These are phyloP conservation scores for Leucopsar rothschildi DNA, from an alignment of 2,113 vertebrate species.

Conservation along the genomic window DNA sequence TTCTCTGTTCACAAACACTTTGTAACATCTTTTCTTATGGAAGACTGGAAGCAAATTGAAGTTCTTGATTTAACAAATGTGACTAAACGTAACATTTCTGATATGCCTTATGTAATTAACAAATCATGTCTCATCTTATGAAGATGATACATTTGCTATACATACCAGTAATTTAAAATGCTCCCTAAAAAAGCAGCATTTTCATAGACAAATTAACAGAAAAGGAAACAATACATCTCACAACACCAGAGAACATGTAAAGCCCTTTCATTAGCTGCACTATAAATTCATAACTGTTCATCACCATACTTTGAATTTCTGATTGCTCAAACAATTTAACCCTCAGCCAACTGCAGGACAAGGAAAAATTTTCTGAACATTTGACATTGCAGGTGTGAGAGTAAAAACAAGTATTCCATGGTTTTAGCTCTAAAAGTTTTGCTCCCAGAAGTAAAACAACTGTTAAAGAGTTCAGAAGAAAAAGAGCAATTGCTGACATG, in stretches of 20 bases:
- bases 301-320: conserved; percentile 41
- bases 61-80: conserved; percentile 31
- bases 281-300: conserved; percentile 56
- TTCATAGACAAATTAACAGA: conserved; percentile 59
- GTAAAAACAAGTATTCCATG: conserved; percentile 1
- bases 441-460: conserved; percentile 46
- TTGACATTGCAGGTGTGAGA: neutral
- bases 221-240: conserved; percentile 51
- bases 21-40: conserved; percentile 29
- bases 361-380: neutral
- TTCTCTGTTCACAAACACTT: conserved; percentile 27
- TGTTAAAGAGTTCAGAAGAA: neutral
- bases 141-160: conserved; percentile 60
- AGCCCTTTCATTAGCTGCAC: conserved; percentile 67
- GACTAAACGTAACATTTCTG: conserved; percentile 46
- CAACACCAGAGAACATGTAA: conserved; percentile 52
- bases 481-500: conserved; percentile 27
- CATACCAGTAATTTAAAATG: conserved; percentile 62
- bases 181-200: conserved; percentile 48
- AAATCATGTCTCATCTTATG: conserved; percentile 70
- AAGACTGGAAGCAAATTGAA: conserved; percentile 53
- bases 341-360: conserved; percentile 37
- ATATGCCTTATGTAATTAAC: conserved; percentile 50
- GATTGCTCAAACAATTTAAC: conserved; percentile 47
- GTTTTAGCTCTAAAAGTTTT: conserved; percentile 45